Conservation (phyloP, 2,888 invertebrate species). For the Heliconius erato region DNA sequence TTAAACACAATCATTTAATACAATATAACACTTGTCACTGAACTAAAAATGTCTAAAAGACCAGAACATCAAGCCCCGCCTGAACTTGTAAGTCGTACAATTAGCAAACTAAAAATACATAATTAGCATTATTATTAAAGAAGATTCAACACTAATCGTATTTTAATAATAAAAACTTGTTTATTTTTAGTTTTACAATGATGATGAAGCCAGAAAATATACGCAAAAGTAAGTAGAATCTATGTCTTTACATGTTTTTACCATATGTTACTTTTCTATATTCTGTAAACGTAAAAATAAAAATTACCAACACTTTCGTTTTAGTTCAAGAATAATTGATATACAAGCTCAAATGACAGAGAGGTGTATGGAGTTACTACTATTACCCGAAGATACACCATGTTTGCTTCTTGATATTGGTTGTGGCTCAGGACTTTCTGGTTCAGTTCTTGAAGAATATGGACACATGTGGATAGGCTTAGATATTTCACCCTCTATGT, state of each 20-base stretch:
- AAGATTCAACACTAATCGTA: background rate
- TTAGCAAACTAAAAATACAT: background rate
- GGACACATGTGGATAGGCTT: constrained; percentile 98
- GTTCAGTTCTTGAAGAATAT: constrained; percentile 95
- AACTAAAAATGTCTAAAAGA: constrained; percentile 88
- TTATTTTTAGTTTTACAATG: constrained; percentile 94
- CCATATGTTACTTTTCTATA: background rate
- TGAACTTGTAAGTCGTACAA: constrained; percentile 91
- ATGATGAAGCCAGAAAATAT: constrained; percentile 97
- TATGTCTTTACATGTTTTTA: background rate
- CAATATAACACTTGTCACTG: constrained; percentile 7
- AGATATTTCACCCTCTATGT: constrained; percentile 97
- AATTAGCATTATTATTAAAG: background rate
- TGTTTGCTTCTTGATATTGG: constrained; percentile 96
- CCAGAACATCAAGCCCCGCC: constrained; percentile 98
- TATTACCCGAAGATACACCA: constrained; percentile 93
- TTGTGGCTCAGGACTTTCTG: constrained; percentile 99
- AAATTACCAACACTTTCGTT: constrained; percentile 51
- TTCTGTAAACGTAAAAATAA: background rate
- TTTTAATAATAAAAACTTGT: constrained; percentile 31
- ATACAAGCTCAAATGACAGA: constrained; percentile 98
- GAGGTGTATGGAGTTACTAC: constrained; percentile 96
- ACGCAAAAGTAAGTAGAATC: constrained; percentile 92
- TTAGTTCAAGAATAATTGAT: constrained; percentile 97
- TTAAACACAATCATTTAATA: background rate